Conservation (phyloP, 2,797 vertebrate species). For the Coreius guichenoti region DNA sequence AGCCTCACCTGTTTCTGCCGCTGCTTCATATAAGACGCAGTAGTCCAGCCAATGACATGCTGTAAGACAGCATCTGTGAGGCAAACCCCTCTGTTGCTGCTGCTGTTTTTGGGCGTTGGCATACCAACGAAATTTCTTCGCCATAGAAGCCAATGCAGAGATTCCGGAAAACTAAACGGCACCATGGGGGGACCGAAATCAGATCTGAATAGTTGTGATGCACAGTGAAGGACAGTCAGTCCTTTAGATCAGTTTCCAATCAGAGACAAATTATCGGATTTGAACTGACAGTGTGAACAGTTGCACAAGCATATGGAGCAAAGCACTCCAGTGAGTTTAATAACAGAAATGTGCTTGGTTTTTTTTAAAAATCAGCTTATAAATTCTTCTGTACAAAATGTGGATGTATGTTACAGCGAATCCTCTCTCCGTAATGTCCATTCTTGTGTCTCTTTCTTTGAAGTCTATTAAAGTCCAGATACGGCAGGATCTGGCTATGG, state of each 20-base stretch:
- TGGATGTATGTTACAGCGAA: neutral
- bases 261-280: neutral
- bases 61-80: no score
- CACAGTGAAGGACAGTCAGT: neutral
- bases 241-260: neutral
- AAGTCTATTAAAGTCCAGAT: conserved; percentile 92
- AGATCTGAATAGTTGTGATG: neutral
- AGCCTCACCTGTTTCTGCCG: no score
- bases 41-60: no score
- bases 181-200: neutral
- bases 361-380: neutral
- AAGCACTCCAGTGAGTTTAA: neutral
- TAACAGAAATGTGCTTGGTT: neutral
- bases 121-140: no score
- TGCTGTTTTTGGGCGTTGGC: no score
- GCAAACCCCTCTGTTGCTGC: no score
- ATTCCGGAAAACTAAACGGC: no score
- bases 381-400: neutral
- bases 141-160: no score
- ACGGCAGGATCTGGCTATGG: conserved; percentile 76
- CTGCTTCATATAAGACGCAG: no score
- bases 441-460: conserved; percentile 32
- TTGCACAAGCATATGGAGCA: neutral
- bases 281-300: neutral
- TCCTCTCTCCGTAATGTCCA: neutral